Evolutionary conservation across 2,113 vertebrate species (phyloP), one percentile per base, ranked within the genome.

Genomic region (Boulengeromyrus knoepffleri): DNA sequence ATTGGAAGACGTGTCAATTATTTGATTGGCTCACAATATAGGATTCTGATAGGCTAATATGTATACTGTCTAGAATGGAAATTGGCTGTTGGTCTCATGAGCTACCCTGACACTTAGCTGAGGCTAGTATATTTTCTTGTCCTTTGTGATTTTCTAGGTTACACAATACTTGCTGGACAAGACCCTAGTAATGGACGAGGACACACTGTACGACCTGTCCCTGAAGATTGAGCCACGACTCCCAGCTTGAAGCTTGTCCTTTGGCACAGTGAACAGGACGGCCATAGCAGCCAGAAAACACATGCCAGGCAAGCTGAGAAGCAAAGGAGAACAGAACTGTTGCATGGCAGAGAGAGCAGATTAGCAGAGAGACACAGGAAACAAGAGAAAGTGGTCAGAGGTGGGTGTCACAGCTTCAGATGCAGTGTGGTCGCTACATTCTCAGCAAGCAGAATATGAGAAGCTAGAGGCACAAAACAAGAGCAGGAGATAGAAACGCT

Each of bases 121-220:
- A 77, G 70, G 70, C 74, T 80, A 80, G 74, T 36, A 80, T 77
- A 39, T 80, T 80, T 2, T 80, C 74, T 19, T 19, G 36, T 80
- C 31, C 17, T 80, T 42, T 42, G 24, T 77, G 31, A 39, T 80
- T 42, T 42, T 87, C 13, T 94, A 99, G 99, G 98, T 99, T 90
- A 99, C 97, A 88, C 98, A 98, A 90, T 99, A 98, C 94, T 96
- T 99, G 90, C 96, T 99, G 92, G 98, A 99, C 95, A 99, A 98
- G 95, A 96, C 95, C 0, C 95, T 97, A 42, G 97, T 99, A 93
- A 98, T 99, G 93, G 99, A 99, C 1, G 99, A 99, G 95, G 99
- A 99, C 88, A 97, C 98, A 0, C 94, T 99, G 39, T 99, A 99
- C n/a, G 98, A 98, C 89, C 96, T 99, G 90, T 99, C 98, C 0